Base-by-base conservation (phyloP, 2,888 invertebrate genomes). In the Apomyelois bistriatella region DNA sequence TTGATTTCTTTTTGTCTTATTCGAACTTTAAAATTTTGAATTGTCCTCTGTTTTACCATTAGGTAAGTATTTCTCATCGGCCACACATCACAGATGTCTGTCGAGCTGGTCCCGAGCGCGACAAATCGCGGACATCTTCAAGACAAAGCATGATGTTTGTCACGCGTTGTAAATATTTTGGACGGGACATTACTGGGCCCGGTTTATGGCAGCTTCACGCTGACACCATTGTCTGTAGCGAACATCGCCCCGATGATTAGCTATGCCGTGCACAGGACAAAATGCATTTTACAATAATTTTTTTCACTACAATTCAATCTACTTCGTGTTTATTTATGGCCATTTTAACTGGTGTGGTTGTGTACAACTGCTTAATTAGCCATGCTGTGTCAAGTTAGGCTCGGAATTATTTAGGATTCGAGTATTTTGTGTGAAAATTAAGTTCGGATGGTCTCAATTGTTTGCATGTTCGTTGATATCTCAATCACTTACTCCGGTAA, bases 161-260 rank as follows among this genome's bases (percentile, higher is more conserved):
- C 87, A 88, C 85, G 86, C 85, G 82, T 76, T 72, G 88, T 89
- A 88, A 89, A 88, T 89, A 88, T 89, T 89, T 89, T 88, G 85
- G 89, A 85, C 84, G 70, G 76, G 64, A 72, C 74, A 82, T 84
- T 79, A 83, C 79, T 72, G 77, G 72, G 60, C 73, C 77, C 80
- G 79, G 81, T 89, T 89, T 88, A 88, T 80, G 88, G 74, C 72
- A 69, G 82, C 85, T 87, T 86, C 82, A 79, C 81, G 79, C 80
- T 80, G 79, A 72, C 72, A 70, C 72, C 72, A 83, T 89, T 89
- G 89, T 89, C 82, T 85, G 15, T 28, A 7, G 32, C 60, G 68
- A 56, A 58, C 70, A 66, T 65, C 75, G 73, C 65, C 68, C 70
- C 66, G 61, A 70, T 79, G 81, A 88, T 87, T 87, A 76, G 84